Conservation (phyloP, 2,797 vertebrate genomes). For the Heteromormyrus szaboi region DNA sequence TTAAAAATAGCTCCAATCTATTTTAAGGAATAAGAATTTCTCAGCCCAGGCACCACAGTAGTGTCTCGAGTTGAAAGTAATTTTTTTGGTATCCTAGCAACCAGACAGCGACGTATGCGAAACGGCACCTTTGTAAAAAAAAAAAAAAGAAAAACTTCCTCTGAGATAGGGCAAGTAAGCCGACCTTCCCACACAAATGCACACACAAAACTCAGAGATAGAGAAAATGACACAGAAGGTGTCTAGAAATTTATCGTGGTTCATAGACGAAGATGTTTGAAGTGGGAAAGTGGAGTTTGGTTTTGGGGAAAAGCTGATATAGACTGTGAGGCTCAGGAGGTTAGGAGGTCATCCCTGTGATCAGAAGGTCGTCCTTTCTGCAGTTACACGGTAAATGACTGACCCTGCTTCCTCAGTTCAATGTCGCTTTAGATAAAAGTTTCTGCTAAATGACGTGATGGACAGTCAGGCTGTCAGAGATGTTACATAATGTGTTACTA, state of each 20-base stretch:
- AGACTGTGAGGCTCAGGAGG: not conserved
- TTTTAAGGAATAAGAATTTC: conserved; percentile 37
- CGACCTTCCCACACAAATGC: not conserved
- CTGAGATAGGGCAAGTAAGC: not conserved
- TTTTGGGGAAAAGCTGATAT: not conserved
- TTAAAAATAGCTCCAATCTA: conserved; percentile 32
- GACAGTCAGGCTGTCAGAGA: not conserved
- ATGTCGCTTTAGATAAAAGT: not conserved
- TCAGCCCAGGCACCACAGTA: conserved; percentile 25
- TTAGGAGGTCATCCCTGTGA: not conserved
- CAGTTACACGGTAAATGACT: not conserved
- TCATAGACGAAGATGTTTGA: not conserved
- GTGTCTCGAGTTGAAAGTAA: conserved; percentile 53
- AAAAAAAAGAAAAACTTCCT: not conserved
- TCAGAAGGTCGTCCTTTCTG: not conserved
- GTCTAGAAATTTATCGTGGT: not conserved
- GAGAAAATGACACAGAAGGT: not conserved
- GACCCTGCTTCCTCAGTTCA: not conserved
- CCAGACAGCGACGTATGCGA: conserved; percentile 25
- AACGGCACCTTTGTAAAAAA: not conserved
- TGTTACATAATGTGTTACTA: not conserved
- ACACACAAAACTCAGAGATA: not conserved
- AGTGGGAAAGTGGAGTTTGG: not conserved
- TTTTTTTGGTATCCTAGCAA: conserved; percentile 64
- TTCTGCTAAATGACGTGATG: not conserved